These are phyloP conservation scores for Folsomia manolachei DNA, from an alignment of 2,888 invertebrate species.

Conservation along the genomic window DNA sequence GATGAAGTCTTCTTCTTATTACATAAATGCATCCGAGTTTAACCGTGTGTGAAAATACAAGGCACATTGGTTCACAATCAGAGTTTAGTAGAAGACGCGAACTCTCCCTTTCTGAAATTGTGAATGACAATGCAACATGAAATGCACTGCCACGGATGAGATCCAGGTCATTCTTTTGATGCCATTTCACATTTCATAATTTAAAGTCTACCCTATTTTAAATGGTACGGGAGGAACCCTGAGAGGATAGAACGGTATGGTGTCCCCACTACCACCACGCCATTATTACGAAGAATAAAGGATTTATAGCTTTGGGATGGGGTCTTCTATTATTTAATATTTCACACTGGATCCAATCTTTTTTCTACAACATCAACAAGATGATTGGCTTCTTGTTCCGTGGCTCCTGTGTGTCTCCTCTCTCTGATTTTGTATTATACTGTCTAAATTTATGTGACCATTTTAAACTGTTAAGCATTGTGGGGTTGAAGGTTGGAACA, in stretches of 20 bases:
- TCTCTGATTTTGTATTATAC: constrained; percentile 5
- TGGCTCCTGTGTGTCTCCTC: neutral
- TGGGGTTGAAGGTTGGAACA: neutral
- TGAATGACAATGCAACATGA: neutral
- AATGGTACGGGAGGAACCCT: constrained; percentile 16
- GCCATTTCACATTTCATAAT: constrained; percentile 16
- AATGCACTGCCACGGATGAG: too few relatives aligned
- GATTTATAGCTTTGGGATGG: constrained; percentile 22
- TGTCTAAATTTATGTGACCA: constrained; percentile 1
- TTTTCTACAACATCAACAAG: constrained; percentile 21
- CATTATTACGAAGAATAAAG: constrained; percentile 21
- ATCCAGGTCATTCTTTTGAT: constrained; percentile 14
- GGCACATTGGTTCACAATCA: neutral
- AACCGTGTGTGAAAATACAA: constrained; percentile 16
- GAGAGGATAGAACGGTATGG: constrained; percentile 8
- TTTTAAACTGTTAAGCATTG: neutral
- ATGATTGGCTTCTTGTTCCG: constrained; percentile 21
- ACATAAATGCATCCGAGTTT: constrained; percentile 10
- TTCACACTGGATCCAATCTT: constrained; percentile 25
- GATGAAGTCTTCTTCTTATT: neutral
- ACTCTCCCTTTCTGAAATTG: too few relatives aligned
- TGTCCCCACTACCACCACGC: constrained; percentile 25
- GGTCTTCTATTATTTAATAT: constrained; percentile 18
- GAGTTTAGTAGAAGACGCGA: neutral
- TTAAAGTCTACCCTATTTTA: constrained; percentile 23